phyloP scores from a whole-genome alignment of 1,140 invertebrate species.

The Megalopta genalis region DNA sequence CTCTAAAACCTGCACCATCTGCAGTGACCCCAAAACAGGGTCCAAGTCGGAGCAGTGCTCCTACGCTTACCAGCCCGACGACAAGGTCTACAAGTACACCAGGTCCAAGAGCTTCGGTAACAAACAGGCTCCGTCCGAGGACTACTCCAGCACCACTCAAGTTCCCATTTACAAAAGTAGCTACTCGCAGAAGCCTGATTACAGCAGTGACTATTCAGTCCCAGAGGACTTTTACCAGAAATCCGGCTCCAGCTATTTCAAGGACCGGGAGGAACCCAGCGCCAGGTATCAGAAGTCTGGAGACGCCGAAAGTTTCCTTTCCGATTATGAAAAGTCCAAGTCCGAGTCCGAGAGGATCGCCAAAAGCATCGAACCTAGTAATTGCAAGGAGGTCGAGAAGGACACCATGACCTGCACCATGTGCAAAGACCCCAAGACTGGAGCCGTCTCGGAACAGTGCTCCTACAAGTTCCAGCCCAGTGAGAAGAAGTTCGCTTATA shows the following conservation, averaged over 20 bases:
- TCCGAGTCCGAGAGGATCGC: conserved; percentile 68
- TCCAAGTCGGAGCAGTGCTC: conserved; percentile 87
- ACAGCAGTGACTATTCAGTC: conserved; percentile 35
- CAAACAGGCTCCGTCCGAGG: conserved; percentile 12
- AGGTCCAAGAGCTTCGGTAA: conserved; percentile 74
- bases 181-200: neutral
- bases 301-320: neutral
- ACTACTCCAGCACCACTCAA: too few relatives aligned
- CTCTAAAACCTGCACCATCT: conserved; percentile 84
- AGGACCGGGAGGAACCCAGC: neutral
- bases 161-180: neutral
- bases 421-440: conserved; percentile 85
- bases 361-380: conserved; percentile 55
- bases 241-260: neutral
- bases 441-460: conserved; percentile 87
- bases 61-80: conserved; percentile 85
- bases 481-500: conserved; percentile 85
- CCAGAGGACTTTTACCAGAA: conserved; percentile 15
- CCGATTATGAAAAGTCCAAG: conserved; percentile 26
- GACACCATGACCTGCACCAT: conserved; percentile 85
- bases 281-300: neutral
- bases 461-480: conserved; percentile 85
- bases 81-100: conserved; percentile 85
- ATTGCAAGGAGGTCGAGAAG: conserved; percentile 83
- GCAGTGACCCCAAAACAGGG: conserved; percentile 84